phyloP scores from a whole-genome alignment of 2,888 invertebrate genomes.

The Idaea straminata region DNA sequence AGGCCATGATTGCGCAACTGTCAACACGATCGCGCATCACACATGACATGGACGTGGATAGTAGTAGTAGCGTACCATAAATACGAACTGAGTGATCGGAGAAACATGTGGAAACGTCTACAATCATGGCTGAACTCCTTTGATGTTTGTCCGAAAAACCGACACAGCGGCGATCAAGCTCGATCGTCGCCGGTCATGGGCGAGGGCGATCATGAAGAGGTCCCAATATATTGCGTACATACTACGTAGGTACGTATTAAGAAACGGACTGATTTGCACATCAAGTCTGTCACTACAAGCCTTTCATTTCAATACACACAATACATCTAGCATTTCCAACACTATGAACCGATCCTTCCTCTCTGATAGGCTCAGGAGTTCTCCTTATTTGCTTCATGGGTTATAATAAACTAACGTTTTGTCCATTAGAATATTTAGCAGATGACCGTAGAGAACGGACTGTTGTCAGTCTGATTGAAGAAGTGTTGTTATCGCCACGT shows the following conservation, averaged over 20 bases:
- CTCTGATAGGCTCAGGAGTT: slow-evolving; percentile 28
- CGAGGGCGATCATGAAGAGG: too few relatives aligned
- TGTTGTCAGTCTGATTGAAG: slow-evolving; percentile 65
- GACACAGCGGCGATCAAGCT: too few relatives aligned
- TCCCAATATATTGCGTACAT: too few relatives aligned
- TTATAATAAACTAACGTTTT: slow-evolving; percentile 68
- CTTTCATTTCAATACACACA: slow-evolving; percentile 43
- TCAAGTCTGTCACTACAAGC: slow-evolving; percentile 5
- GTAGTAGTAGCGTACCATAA: too few relatives aligned
- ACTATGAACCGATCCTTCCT: slow-evolving; percentile 33
- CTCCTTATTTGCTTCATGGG: slow-evolving; percentile 31
- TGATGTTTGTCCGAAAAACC: too few relatives aligned
- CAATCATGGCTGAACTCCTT: too few relatives aligned
- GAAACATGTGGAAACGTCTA: too few relatives aligned
- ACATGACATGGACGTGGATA: too few relatives aligned
- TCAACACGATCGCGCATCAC: too few relatives aligned
- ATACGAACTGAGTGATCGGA: too few relatives aligned
- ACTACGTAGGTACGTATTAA: not conserved
- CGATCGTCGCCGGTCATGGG: too few relatives aligned
- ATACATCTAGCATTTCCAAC: slow-evolving; percentile 40
- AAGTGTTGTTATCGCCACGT: slow-evolving; percentile 66
- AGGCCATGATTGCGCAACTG: too few relatives aligned
- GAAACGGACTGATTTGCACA: not conserved
- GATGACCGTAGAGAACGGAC: slow-evolving; percentile 64
- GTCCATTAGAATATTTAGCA: slow-evolving; percentile 63